phyloP scores from a whole-genome alignment of 2,113 vertebrate genomes.

The Sebastes schlegelii region DNA sequence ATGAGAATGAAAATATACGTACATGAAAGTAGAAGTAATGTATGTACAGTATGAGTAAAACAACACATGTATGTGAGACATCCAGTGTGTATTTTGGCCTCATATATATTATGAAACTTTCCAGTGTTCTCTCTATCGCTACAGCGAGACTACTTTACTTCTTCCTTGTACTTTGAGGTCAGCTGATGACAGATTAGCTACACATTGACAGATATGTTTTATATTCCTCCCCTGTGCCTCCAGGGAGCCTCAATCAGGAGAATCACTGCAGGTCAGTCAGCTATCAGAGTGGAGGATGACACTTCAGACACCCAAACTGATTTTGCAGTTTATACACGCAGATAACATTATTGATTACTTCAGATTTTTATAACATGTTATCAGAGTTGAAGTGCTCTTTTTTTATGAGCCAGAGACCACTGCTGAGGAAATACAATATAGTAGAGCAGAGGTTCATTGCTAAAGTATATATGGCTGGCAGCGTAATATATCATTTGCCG shows the following conservation, averaged over 20 bases:
- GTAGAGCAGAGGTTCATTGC: slow-evolving; percentile 21
- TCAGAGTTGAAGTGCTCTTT: slow-evolving; percentile 33
- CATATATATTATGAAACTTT: neutral
- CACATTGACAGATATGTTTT: slow-evolving; percentile 29
- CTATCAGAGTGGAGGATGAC: slow-evolving; percentile 41
- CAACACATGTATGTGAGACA: neutral
- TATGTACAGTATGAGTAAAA: neutral
- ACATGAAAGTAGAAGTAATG: no score
- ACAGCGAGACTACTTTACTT: slow-evolving; percentile 7
- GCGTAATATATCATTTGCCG: neutral
- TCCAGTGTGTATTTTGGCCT: neutral
- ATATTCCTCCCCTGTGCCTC: slow-evolving; percentile 23
- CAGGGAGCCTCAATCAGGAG: slow-evolving; percentile 31
- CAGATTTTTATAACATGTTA: slow-evolving; percentile 54
- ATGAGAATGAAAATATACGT: no score
- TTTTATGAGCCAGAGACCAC: slow-evolving; percentile 34
- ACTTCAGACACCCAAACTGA: slow-evolving; percentile 50
- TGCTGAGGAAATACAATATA: slow-evolving; percentile 41
- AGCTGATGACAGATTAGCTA: slow-evolving; percentile 45
- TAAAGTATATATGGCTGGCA: neutral
- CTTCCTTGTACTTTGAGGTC: slow-evolving; percentile 18
- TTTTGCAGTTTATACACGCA: slow-evolving; percentile 30
- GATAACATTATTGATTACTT: slow-evolving; percentile 65
- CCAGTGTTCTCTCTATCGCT: neutral
- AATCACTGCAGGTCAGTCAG: slow-evolving; percentile 24